A percentile compares a stretch with the other conserved stretches of the same genome.
Evolutionary conservation across 1,140 invertebrate species (phyloP).

Genomic region (Coelopa frigida): DNA sequence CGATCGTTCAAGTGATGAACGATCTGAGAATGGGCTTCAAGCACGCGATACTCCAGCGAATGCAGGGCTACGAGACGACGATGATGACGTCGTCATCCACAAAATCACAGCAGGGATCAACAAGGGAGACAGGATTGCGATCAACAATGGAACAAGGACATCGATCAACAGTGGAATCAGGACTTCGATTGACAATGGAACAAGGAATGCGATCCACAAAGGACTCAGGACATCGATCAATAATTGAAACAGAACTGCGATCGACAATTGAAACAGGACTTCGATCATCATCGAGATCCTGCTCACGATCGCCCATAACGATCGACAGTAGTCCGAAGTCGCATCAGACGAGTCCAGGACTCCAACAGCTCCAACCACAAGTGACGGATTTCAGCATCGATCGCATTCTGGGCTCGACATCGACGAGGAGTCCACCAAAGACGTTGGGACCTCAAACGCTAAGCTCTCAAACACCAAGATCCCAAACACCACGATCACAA

Average conservation of each 20-base stretch:
- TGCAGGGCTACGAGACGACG: conserved; percentile 26
- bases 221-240: too few species aligned
- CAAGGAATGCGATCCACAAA: too few species aligned
- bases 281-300: too few species aligned
- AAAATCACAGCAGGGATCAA: conserved; percentile 1
- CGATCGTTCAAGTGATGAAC: conserved; percentile 10
- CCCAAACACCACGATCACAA: neutral
- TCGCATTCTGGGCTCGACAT: conserved; percentile 33
- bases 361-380: conserved; percentile 13
- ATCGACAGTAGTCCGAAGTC: conserved; percentile 2
- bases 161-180: too few species aligned
- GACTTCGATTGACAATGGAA: too few species aligned
- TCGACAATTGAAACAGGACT: too few species aligned
- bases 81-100: conserved; percentile 21
- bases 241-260: too few species aligned
- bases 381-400: conserved; percentile 42
- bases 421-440: neutral
- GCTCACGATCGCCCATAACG: too few species aligned
- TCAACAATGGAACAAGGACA: too few species aligned
- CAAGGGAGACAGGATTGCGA: too few species aligned
- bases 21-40: conserved; percentile 35
- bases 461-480: neutral
- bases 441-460: too few species aligned
- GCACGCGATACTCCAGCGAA: conserved; percentile 36
- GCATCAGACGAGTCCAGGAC: neutral